Conservation (phyloP, 2,113 vertebrate genomes). For the Antechinus stuartii region DNA sequence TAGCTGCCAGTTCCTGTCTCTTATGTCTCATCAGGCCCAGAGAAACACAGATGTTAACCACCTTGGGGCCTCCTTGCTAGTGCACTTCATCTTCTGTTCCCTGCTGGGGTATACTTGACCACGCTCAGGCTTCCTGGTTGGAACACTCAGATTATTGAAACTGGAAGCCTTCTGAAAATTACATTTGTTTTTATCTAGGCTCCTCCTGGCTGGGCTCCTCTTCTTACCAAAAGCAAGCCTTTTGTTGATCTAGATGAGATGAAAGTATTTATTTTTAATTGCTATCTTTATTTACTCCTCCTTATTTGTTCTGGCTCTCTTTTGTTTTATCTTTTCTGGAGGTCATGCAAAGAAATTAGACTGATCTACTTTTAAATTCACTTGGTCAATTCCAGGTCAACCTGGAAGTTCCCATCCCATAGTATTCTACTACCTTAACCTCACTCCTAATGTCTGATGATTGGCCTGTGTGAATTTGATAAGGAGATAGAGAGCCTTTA, state of each 20-base stretch:
- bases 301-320: background rate
- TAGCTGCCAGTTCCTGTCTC: background rate
- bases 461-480: slow-evolving; percentile 9
- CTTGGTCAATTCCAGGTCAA: background rate
- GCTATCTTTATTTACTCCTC: background rate
- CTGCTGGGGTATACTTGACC: background rate
- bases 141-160: background rate
- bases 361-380: background rate
- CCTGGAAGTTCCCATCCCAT: background rate
- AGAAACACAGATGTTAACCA: background rate
- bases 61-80: background rate
- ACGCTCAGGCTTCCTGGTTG: background rate
- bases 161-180: background rate
- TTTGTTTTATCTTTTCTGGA: background rate
- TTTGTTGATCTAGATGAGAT: background rate
- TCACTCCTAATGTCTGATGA: background rate
- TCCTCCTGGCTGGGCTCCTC: background rate
- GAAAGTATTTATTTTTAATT: background rate
- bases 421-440: background rate
- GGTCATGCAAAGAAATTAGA: background rate
- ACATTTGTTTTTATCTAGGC: background rate
- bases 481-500: slow-evolving; percentile 19
- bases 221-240: background rate
- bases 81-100: background rate
- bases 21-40: background rate